A percentile compares a stretch with the other conserved stretches of the same genome.
These are phyloP conservation scores for Lycopodina hypogea DNA, from an alignment of 37 sponge, comb jelly and placozoan species.

Conservation along the genomic window DNA sequence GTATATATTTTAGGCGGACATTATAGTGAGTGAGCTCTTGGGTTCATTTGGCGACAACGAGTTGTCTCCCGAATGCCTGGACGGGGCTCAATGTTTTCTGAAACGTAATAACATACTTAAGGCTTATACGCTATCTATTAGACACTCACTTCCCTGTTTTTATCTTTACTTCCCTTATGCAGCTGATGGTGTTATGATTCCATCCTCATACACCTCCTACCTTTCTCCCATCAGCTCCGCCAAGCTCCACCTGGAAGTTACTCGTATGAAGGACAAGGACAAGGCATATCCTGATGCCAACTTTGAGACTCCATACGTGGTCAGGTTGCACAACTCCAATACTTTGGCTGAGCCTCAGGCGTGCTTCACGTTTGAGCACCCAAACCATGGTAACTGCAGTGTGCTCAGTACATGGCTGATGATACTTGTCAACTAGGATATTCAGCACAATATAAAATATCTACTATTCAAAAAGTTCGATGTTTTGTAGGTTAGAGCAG, in stretches of 20 bases:
- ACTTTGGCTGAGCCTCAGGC: constrained; percentile 58
- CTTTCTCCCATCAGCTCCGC: constrained; percentile 83
- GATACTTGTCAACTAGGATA: not conserved
- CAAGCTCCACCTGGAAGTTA: constrained; percentile 76
- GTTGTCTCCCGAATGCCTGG: constrained; percentile 98
- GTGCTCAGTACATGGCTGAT: not conserved
- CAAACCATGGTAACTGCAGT: constrained; percentile 60
- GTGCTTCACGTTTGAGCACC: constrained; percentile 94
- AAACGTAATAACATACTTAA: constrained; percentile 53
- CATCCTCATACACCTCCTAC: constrained; percentile 88
- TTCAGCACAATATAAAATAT: not conserved
- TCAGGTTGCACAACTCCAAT: constrained; percentile 71
- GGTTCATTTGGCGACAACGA: constrained; percentile 99
- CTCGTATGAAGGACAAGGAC: constrained; percentile 41
- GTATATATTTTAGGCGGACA: constrained; percentile 84
- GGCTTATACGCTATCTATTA: not conserved
- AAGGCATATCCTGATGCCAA: constrained; percentile 62
- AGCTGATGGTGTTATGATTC: constrained; percentile 92
- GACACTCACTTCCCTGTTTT: not conserved
- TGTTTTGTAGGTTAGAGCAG: no score
- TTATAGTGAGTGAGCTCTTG: constrained; percentile 96
- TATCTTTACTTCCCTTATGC: not conserved
- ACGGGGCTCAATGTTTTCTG: constrained; percentile 92
- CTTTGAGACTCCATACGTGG: constrained; percentile 93
- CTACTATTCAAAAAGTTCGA: no score